Percentiles rank a stretch among this genome's conserved stretches.
phyloP scores from a whole-genome alignment of 2,113 vertebrate species.

The Epinephelus cyanopodus region DNA sequence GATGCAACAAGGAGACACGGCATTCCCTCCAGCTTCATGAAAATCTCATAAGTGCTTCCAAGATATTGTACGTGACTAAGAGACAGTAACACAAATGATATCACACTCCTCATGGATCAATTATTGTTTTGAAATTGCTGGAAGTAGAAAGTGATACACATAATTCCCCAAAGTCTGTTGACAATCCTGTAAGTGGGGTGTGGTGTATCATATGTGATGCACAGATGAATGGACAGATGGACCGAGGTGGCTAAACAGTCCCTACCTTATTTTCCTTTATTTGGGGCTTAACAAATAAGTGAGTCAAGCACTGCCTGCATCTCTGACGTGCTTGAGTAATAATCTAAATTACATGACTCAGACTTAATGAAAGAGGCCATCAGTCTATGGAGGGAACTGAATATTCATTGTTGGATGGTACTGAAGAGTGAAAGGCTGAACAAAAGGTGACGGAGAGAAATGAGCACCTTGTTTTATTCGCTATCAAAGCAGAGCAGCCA shows the following conservation, averaged over 20 bases:
- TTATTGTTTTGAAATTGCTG: neutral
- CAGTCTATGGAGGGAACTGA: constrained; percentile 29
- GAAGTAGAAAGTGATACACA: neutral
- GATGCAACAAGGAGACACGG: neutral
- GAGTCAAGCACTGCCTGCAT: neutral
- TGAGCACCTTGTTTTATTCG: constrained; percentile 23
- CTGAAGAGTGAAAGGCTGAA: constrained; percentile 33
- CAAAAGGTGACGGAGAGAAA: constrained; percentile 37
- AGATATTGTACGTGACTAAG: neutral
- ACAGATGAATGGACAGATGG: constrained; percentile 40
- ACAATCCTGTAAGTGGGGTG: neutral
- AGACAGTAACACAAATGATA: neutral
- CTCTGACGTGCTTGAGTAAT: constrained; percentile 21
- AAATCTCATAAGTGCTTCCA: neutral
- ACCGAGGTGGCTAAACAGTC: neutral
- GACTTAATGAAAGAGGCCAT: constrained; percentile 29
- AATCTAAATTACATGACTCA: constrained; percentile 45
- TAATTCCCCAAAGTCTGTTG: neutral
- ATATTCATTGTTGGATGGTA: constrained; percentile 43
- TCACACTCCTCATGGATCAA: neutral
- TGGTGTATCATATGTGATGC: neutral
- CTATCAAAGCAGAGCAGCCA: neutral
- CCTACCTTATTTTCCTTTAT: neutral
- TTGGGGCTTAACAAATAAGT: neutral
- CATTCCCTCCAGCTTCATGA: neutral